phyloP scores from a whole-genome alignment of 64 coral and sea anemone species.

The Actinia equina region DNA sequence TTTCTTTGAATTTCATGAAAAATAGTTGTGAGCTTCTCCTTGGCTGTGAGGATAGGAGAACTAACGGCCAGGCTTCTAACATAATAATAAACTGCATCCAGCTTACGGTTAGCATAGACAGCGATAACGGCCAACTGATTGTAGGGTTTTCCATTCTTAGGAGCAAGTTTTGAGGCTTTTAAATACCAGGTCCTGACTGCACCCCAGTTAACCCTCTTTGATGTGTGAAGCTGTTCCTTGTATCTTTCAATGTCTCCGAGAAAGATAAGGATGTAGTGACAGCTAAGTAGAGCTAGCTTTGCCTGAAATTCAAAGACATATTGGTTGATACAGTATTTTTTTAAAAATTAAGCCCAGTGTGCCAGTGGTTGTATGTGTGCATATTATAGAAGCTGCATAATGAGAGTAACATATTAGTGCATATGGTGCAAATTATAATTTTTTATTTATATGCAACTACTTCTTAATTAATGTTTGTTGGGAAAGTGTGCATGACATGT shows the following conservation, averaged over 20 bases:
- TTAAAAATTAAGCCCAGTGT: not conserved
- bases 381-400: too few relatives aligned
- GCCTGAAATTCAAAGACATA: slow-evolving; percentile 39
- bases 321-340: not conserved
- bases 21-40: slow-evolving; percentile 82
- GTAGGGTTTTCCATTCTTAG: slow-evolving; percentile 97
- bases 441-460: too few relatives aligned
- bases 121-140: slow-evolving; percentile 96
- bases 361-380: too few relatives aligned
- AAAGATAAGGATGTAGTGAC: slow-evolving; percentile 83
- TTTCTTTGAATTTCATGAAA: slow-evolving; percentile 94
- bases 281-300: slow-evolving; percentile 84
- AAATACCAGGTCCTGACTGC: slow-evolving; percentile 68
- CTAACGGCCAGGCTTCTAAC: slow-evolving; percentile 79
- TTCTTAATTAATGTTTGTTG: too few relatives aligned
- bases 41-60: slow-evolving; percentile 86
- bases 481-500: too few relatives aligned
- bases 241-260: slow-evolving; percentile 96
- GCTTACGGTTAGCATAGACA: slow-evolving; percentile 88
- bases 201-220: slow-evolving; percentile 68
- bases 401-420: too few relatives aligned
- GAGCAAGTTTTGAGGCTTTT: slow-evolving; percentile 88
- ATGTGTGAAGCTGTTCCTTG: slow-evolving; percentile 55
- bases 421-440: too few relatives aligned
- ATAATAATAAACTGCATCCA: slow-evolving; percentile 93